Evolutionary conservation across 2,113 vertebrate genomes (phyloP), one percentile per base, ranked within the genome.

Genomic region (Asarcornis scutulata): DNA sequence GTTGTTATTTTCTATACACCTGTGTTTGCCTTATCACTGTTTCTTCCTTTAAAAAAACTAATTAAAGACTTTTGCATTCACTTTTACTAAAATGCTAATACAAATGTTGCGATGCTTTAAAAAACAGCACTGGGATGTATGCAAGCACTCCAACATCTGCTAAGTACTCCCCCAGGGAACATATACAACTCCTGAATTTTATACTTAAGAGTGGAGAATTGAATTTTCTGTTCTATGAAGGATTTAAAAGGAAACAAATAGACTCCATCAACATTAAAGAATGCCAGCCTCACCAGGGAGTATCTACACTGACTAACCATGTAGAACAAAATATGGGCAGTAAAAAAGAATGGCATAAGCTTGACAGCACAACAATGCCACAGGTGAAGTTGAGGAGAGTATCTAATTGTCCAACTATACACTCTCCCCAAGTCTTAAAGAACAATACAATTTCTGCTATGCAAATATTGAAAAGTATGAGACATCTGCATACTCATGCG

Each of bases 1-100:
- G 25, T 64, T 88, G 67, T n/a, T 89, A 83, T 89, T 95, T 83
- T 87, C 85, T 68, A 55, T n/a, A 71, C 25, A 89, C 60, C 60
- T 91, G 8, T 17, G 26, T 32, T 68, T 44, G 14, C 14, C 38
- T 92, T 95, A 94, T 44, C 89, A 50, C 31, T 18, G 5, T 50
- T 80, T 63, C 44, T 53, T 68, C 74, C n/a, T 72, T 81, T 85
- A 72, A 21, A 96, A 92, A 83, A 32, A 80, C 38, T 86, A 78
- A 88, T 52, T 38, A 56, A 84, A 88, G 32, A 38, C 50, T 74
- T 93, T 77, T 29, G 42, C 26, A 64, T 32, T 34, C 73, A 62
- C 32, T 91, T 93, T 85, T 67, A 79, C 56, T 29, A 56, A 86
- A 90, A 68, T 17, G 44, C n/a, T 86, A 77, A 88, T 5, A 74